Evolutionary conservation across 2,113 vertebrate species (phyloP).

Genomic region (Axis porcinus): DNA sequence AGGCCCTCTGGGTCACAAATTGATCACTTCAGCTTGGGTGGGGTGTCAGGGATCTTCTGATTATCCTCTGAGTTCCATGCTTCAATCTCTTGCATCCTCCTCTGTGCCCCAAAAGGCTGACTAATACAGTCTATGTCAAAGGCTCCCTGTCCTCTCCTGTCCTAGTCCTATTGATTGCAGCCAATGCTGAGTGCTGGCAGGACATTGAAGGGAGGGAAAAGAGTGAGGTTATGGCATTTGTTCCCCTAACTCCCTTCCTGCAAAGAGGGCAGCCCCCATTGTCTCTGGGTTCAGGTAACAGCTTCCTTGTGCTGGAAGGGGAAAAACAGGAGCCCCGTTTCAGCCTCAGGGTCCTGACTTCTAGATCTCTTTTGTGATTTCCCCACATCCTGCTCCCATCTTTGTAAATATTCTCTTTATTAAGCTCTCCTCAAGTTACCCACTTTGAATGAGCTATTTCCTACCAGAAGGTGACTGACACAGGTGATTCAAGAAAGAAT

Average conservation of each 20-base stretch:
- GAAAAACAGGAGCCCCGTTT: not conserved
- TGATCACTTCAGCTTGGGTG: not conserved
- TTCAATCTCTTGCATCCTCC: not conserved
- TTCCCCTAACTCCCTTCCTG: not conserved
- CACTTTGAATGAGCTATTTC: not conserved
- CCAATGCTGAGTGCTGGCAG: not conserved
- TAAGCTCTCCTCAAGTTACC: not conserved
- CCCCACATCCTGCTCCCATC: not conserved
- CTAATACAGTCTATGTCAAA: not conserved
- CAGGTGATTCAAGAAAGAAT: constrained; percentile 1
- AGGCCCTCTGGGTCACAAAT: not conserved
- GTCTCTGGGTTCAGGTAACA: not conserved
- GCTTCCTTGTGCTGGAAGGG: not conserved
- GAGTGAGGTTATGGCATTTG: not conserved
- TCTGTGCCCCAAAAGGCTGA: not conserved
- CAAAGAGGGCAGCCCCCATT: not conserved
- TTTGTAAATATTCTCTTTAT: constrained; percentile 8
- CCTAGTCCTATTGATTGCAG: not conserved
- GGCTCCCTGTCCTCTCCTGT: not conserved
- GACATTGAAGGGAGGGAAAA: not conserved
- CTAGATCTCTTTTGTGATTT: not conserved
- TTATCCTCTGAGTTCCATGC: not conserved
- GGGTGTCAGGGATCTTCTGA: not conserved
- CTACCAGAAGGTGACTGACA: not conserved
- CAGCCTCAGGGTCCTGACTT: not conserved